Evolutionary conservation across 1,140 invertebrate species (phyloP), one percentile per base, ranked within the genome.

Genomic region (Heliconius hewitsoni): DNA sequence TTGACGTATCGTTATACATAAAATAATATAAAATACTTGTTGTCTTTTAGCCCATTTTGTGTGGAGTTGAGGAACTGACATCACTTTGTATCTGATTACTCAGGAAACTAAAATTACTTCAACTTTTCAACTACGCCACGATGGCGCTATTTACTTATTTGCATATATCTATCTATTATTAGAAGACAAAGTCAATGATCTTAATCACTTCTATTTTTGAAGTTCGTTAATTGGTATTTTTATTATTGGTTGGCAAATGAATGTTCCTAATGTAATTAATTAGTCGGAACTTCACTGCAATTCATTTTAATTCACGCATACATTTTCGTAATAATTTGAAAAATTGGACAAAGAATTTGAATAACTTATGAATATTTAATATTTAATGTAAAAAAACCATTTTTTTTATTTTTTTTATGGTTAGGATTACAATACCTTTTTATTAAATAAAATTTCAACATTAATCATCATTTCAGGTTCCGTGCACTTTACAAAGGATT

Each of bases 401-500:
- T 52, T 19, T 18, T 52, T 6, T 52, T 52, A 8, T 2, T 23
- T n/a, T 57, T 57, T 57, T 23, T 23, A 57, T 23, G 19, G 2
- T 23, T 9, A 23, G n/a, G 19, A 57, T 55, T 19, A 42, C 9
- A 42, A 42, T 42, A 19, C 9, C n/a, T 11, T 57, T 23, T 57
- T 23, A 8, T 57, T 57, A 57, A 23, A 57, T 9, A 23, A n/a
- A 27, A 66, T 66, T 66, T 27, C 30, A 66, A 27, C 2, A 16
- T 66, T 66, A 11, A 66, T 57, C n/a, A 80, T 81, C 0, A 39
- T 96, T 96, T 84, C 91, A 98, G 97, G 82, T 97, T 97, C 89
- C 94, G 95, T 70, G 98, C 98, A 2, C 94, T 99, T 8, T 99
- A 99, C 92, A 98, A 99, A 95, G 98, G 98, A 50, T 93, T 99